A percentile compares a stretch with the other conserved stretches of the same genome.
Conservation (phyloP, 2,888 invertebrate species). For the Lasius fuliginosus region DNA sequence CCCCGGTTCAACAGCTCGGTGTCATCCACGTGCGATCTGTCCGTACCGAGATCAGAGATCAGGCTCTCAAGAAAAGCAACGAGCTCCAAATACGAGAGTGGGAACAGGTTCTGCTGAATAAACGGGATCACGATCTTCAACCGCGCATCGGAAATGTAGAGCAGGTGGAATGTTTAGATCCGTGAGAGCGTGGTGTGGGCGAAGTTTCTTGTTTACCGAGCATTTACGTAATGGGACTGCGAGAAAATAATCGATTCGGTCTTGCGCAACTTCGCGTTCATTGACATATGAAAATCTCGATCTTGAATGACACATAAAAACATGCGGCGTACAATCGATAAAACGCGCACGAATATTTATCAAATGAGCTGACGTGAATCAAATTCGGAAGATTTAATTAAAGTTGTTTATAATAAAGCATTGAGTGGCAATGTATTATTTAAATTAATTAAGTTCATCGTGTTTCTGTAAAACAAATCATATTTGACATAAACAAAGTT, state of each 20-base stretch:
- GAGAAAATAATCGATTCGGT: conserved; percentile 17
- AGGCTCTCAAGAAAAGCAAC: conserved; percentile 46
- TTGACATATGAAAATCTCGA: background rate
- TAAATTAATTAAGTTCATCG: background rate
- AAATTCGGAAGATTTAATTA: background rate
- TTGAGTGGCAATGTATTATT: background rate
- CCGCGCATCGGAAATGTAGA: conserved; percentile 51
- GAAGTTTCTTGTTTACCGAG: conserved; percentile 33
- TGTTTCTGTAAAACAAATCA: background rate
- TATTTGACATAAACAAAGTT: background rate
- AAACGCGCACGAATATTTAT: background rate
- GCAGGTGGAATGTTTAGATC: conserved; percentile 48
- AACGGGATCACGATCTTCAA: conserved; percentile 55
- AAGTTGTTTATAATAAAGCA: background rate
- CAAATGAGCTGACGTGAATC: background rate
- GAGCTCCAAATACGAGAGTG: conserved; percentile 52
- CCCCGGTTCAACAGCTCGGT: conserved; percentile 55
- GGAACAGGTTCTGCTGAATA: conserved; percentile 53
- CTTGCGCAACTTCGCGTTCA: background rate
- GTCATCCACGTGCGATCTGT: conserved; percentile 56
- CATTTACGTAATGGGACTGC: conserved; percentile 34
- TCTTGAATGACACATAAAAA: background rate
- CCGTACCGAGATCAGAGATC: conserved; percentile 71
- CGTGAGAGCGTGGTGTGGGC: background rate
- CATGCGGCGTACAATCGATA: background rate